Evolutionary conservation across 2,113 vertebrate genomes (phyloP).

Genomic region (Sceloporus undulatus): DNA sequence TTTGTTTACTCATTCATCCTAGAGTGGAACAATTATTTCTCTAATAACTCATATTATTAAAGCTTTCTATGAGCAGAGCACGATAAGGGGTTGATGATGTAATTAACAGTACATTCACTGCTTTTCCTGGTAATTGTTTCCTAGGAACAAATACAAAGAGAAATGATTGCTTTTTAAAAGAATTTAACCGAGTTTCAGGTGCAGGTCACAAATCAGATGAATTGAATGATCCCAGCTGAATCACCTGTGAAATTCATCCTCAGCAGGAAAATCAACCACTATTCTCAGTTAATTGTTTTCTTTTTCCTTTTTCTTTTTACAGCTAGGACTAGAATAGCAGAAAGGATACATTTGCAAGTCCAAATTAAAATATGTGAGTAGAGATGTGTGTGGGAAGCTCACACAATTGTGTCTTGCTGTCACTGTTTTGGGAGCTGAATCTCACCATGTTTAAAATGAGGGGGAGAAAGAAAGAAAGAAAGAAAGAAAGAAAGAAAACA

Average conservation of each 20-base stretch:
- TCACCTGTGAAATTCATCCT: not conserved
- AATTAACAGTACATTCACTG: constrained; percentile 62
- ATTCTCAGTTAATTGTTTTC: accelerated
- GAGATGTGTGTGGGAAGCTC: accelerated
- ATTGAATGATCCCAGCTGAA: not conserved
- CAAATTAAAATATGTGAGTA: accelerated
- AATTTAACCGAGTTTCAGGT: accelerated
- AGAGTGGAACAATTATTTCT: constrained; percentile 15
- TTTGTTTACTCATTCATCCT: not conserved
- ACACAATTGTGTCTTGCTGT: accelerated
- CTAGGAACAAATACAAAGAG: constrained; percentile 35
- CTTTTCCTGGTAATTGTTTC: constrained; percentile 65
- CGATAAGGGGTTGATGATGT: constrained; percentile 23
- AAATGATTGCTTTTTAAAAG: constrained; percentile 33
- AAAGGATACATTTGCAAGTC: constrained; percentile 20
- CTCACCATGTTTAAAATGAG: not conserved
- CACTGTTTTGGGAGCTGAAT: not conserved
- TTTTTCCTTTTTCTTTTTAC: not conserved
- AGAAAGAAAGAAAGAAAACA: not conserved
- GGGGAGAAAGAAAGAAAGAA: no score
- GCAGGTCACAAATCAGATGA: accelerated
- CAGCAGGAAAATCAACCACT: accelerated
- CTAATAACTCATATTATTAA: constrained; percentile 49
- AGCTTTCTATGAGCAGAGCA: constrained; percentile 29
- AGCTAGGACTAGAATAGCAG: accelerated